A percentile compares a stretch with the other conserved stretches of the same genome.
Evolutionary conservation across 2,113 vertebrate species (phyloP).

Genomic region (Corydoras sp.): DNA sequence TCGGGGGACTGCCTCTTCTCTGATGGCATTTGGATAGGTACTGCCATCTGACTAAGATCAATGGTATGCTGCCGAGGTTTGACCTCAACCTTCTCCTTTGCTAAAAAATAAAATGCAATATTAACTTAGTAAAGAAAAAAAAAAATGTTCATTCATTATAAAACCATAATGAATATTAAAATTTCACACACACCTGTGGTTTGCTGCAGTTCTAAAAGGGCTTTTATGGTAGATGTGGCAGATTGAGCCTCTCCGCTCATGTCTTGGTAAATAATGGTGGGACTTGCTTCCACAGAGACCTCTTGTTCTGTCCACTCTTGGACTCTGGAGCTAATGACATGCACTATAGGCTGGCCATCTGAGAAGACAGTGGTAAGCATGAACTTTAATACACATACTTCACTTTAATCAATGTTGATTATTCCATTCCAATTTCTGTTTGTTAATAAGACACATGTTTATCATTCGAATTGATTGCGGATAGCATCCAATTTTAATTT

Average conservation of each 20-base stretch:
- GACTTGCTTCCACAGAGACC: slow-evolving; percentile 85
- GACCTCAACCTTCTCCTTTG: slow-evolving; percentile 84
- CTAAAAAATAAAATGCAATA: slow-evolving; percentile 52
- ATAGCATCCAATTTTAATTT: neutral
- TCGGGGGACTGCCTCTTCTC: slow-evolving; percentile 84
- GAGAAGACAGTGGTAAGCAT: slow-evolving; percentile 4
- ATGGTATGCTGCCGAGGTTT: slow-evolving; percentile 89
- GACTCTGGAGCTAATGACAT: slow-evolving; percentile 86
- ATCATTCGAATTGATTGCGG: too few species aligned
- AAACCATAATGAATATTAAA: neutral
- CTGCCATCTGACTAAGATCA: slow-evolving; percentile 96
- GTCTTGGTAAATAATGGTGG: slow-evolving; percentile 94
- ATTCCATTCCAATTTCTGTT: too few species aligned
- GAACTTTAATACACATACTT: neutral
- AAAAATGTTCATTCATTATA: too few species aligned
- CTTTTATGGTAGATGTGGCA: slow-evolving; percentile 95
- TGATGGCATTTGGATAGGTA: slow-evolving; percentile 86
- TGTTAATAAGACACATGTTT: too few species aligned
- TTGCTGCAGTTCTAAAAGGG: slow-evolving; percentile 92
- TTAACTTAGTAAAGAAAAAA: too few species aligned
- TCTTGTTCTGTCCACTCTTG: slow-evolving; percentile 95
- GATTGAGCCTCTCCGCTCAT: slow-evolving; percentile 87
- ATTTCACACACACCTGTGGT: slow-evolving; percentile 74
- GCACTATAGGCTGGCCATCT: slow-evolving; percentile 88
- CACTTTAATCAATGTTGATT: neutral